Base-by-base conservation (phyloP, 64 coral and sea anemone genomes). In the Trachythela sp. region DNA sequence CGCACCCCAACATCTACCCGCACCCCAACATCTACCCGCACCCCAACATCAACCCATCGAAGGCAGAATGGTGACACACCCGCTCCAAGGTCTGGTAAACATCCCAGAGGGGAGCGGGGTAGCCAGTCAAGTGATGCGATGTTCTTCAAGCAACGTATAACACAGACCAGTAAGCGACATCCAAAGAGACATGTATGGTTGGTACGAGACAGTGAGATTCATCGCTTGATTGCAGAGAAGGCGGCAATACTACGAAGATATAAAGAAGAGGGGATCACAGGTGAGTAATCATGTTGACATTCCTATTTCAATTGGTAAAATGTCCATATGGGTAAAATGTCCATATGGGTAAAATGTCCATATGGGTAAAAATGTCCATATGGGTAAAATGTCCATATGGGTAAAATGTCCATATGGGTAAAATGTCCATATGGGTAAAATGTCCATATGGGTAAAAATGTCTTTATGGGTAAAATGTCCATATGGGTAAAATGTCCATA, bases 201-300 rank as follows among this genome's bases (percentile, higher is more conserved):
- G 22, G 94, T 93, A 36, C 86, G 95, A 84, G 95, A 97, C 90
- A 93, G 94, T 87, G 95, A 97, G 24, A 94, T 97, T 37, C 95
- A 97, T 77, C 94, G 94, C 27, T 86, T 97, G 1, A 97, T 97
- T 40, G 95, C 95, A 39, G 93, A 97, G 70, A 97, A 97, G 70
- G 95, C 95, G 10, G 92, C 95, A 8, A 83, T 97, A 83, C 39
- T 97, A 34, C 94, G 94, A 52, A 93, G 94, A 35, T 97, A 97
- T 27, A 93, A 97, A 48, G 88, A 93, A 31, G 93, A 93, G 40
- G 94, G 95, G 45, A 86, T 97, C 40, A 93, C 95, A 29, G 95
- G 95, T 1, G 85, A 85, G 37, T n/a, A 94, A 90, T 84, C 59
- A 90, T 77, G 90, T 92, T 97, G 80, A 94, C 90, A 94, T 76